Percentiles rank a stretch among this genome's conserved stretches.
These are phyloP conservation scores for Callyntrura sp. DNA, from an alignment of 2,888 invertebrate species.

Conservation along the genomic window DNA sequence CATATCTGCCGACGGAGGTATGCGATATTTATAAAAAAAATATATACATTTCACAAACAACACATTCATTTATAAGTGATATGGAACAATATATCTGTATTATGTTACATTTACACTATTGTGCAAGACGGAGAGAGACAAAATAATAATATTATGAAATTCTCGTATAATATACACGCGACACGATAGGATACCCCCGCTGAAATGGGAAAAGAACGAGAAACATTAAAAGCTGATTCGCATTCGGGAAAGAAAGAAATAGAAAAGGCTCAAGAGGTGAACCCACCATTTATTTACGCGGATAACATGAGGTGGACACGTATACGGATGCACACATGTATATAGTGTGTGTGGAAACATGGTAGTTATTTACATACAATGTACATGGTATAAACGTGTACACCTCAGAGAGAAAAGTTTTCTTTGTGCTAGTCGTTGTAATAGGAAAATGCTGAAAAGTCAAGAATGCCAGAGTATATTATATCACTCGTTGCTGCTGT, in stretches of 20 bases:
- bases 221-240: conserved; percentile 58
- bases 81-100: not conserved
- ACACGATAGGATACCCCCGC: not conserved
- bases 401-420: not conserved
- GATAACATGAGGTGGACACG: not conserved
- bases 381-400: not conserved
- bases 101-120: conserved; percentile 4
- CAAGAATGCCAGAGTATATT: conserved; percentile 20
- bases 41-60: not conserved
- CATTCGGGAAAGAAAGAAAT: conserved; percentile 7
- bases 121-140: conserved; percentile 3
- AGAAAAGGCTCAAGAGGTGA: conserved; percentile 60
- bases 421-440: conserved; percentile 34
- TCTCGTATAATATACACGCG: conserved; percentile 48
- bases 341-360: too few relatives aligned
- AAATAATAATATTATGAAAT: conserved; percentile 64
- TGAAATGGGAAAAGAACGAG: not conserved
- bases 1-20: not conserved
- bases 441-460: conserved; percentile 38
- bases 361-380: not conserved
- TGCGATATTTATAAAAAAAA: too few relatives aligned
- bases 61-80: too few relatives aligned
- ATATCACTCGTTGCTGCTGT: not conserved
- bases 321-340: not conserved
- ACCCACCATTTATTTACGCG: not conserved